A percentile compares a stretch with the other conserved stretches of the same genome.
Conservation (phyloP, 2,888 invertebrate genomes). For the Lampropteryx suffumata region DNA sequence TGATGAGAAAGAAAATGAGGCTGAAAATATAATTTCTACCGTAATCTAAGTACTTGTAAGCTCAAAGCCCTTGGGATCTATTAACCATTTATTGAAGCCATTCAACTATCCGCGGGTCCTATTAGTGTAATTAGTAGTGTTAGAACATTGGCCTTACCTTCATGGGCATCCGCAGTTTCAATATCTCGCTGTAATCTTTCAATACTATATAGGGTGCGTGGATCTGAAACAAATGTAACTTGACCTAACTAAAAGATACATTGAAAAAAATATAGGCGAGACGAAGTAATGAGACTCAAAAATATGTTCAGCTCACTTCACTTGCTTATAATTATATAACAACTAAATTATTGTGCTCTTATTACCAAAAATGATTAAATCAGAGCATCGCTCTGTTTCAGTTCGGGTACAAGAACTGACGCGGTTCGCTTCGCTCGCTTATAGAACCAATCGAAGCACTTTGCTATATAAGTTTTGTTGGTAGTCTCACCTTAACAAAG, state of each 20-base stretch:
- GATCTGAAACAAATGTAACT: conserved; percentile 81
- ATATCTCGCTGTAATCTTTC: conserved; percentile 93
- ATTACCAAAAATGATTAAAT: no score
- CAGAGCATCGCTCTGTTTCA: not conserved
- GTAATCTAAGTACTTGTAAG: conserved; percentile 32
- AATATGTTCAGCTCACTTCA: no score
- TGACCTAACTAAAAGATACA: not conserved
- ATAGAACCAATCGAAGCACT: not conserved
- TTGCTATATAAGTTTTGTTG: no score
- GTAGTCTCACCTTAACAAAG: conserved; percentile 87
- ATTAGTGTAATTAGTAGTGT: conserved; percentile 37
- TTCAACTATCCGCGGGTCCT: conserved; percentile 38
- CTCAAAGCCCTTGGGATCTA: conserved; percentile 44
- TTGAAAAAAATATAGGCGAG: no score
- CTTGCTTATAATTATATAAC: no score
- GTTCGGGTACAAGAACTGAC: no score
- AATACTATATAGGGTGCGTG: conserved; percentile 93
- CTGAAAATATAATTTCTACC: not conserved
- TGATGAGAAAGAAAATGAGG: not conserved
- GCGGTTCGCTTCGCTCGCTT: not conserved
- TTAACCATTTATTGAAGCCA: conserved; percentile 48
- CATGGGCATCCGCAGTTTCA: conserved; percentile 97
- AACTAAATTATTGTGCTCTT: no score
- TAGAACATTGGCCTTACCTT: conserved; percentile 76
- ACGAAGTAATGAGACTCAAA: no score